Percentiles rank a stretch among this genome's conserved stretches.
phyloP scores from a whole-genome alignment of 2,888 invertebrate genomes.

The Orchestes rusci region DNA sequence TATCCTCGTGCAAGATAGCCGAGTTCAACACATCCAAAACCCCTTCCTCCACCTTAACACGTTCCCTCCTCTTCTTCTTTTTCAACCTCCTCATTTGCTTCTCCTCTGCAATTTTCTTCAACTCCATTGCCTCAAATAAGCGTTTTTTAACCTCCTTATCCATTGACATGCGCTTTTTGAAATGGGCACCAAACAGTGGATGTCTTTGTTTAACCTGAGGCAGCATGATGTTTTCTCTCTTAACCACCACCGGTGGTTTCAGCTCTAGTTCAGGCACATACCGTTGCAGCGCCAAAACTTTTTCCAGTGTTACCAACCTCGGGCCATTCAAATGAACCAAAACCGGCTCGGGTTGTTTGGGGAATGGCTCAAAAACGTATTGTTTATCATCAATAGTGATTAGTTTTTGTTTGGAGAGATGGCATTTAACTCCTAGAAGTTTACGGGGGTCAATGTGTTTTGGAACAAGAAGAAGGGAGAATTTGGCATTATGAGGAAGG shows the following conservation, averaged over 20 bases:
- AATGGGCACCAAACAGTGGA: constrained; percentile 36
- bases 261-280: constrained; percentile 28
- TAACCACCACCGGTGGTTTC: constrained; percentile 13
- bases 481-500: constrained; percentile 19
- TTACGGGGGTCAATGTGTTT: constrained; percentile 28
- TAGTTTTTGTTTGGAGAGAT: constrained; percentile 25
- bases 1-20: too few species aligned
- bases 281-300: constrained; percentile 28
- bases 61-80: constrained; percentile 10
- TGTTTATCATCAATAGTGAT: constrained; percentile 28
- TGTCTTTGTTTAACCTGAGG: constrained; percentile 35
- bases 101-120: constrained; percentile 16
- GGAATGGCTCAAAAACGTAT: constrained; percentile 27
- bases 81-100: constrained; percentile 22
- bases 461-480: constrained; percentile 28
- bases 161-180: constrained; percentile 31
- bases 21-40: too few species aligned
- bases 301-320: constrained; percentile 26
- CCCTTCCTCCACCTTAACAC: constrained; percentile 7
- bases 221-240: constrained; percentile 23
- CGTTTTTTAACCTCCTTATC: constrained; percentile 29
- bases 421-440: constrained; percentile 23
- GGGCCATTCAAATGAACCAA: constrained; percentile 19
- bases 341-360: constrained; percentile 22
- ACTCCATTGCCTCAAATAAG: constrained; percentile 26